Conservation (phyloP, 1,140 invertebrate genomes). For the Leptonema lineaticorne region DNA sequence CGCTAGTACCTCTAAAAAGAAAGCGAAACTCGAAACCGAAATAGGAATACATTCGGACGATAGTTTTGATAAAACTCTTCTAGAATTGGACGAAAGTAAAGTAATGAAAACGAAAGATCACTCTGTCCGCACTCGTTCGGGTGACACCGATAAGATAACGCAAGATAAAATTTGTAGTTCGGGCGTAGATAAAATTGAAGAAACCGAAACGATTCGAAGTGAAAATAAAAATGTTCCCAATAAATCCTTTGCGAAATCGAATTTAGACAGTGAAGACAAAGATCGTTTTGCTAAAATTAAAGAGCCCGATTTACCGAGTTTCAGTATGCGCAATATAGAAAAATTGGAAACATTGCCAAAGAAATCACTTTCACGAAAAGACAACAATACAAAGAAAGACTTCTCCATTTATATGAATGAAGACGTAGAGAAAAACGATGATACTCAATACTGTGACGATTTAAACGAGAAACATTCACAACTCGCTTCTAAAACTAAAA, state of each 20-base stretch:
- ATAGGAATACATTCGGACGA: constrained; percentile 64
- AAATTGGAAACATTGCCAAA: not conserved
- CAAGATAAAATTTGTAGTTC: too few species aligned
- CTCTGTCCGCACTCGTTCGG: too few species aligned
- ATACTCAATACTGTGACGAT: too few species aligned
- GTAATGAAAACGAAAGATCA: constrained; percentile 45
- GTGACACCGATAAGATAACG: too few species aligned
- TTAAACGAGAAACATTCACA: too few species aligned
- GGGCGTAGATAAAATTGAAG: too few species aligned
- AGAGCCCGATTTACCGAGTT: not conserved
- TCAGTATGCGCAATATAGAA: not conserved
- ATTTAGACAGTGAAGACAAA: not conserved
- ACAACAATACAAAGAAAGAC: not conserved
- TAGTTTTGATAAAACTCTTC: constrained; percentile 66
- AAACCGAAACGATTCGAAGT: not conserved
- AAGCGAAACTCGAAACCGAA: constrained; percentile 50
- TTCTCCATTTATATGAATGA: constrained; percentile 2
- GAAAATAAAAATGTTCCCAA: not conserved
- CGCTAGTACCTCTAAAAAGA: constrained; percentile 30
- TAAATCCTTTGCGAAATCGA: not conserved
- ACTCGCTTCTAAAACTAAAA: too few species aligned
- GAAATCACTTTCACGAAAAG: not conserved
- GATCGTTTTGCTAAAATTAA: not conserved
- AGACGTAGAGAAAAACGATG: not conserved
- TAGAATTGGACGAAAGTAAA: constrained; percentile 59